A percentile compares a stretch with the other conserved stretches of the same genome.
phyloP scores from a whole-genome alignment of 2,888 invertebrate species.

The Zaprionus obscuricornis region DNA sequence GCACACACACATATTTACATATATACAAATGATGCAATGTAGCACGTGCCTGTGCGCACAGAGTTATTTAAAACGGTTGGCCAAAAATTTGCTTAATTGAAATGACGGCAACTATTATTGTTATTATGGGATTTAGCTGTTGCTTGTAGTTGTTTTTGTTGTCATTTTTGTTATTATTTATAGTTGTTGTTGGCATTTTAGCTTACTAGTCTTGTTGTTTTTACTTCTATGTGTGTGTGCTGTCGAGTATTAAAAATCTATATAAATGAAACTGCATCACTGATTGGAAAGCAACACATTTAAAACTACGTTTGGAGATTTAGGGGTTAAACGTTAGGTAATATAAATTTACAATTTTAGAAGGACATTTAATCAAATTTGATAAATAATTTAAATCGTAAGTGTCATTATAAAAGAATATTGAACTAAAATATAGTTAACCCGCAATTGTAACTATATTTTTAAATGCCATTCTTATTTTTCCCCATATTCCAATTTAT shows the following conservation, averaged over 20 bases:
- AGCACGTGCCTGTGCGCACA: slow-evolving; percentile 1
- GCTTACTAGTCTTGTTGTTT: slow-evolving; percentile 9
- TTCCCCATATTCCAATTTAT: too few species aligned
- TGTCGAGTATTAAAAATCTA: too few species aligned
- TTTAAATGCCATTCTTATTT: too few species aligned
- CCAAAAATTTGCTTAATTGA: slow-evolving; percentile 21
- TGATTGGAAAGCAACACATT: slow-evolving; percentile 14
- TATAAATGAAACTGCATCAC: too few species aligned
- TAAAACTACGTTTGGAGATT: too few species aligned
- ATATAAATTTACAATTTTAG: too few species aligned
- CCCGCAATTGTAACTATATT: too few species aligned
- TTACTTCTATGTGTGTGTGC: slow-evolving; percentile 1
- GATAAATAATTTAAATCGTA: too few species aligned
- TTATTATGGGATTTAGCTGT: slow-evolving; percentile 25
- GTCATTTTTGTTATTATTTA: slow-evolving; percentile 16
- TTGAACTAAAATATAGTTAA: too few species aligned
- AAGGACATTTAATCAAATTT: too few species aligned
- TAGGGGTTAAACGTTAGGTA: too few species aligned
- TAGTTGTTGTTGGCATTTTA: slow-evolving; percentile 18
- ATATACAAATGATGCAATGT: neutral
- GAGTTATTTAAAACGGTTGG: slow-evolving; percentile 29
- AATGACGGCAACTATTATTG: slow-evolving; percentile 20
- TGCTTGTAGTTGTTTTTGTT: neutral
- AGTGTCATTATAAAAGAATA: too few species aligned
- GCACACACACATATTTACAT: slow-evolving; percentile 1